These are phyloP conservation scores for Muraenolepis orangiensis DNA, from an alignment of 2,797 vertebrate species.

Conservation along the genomic window DNA sequence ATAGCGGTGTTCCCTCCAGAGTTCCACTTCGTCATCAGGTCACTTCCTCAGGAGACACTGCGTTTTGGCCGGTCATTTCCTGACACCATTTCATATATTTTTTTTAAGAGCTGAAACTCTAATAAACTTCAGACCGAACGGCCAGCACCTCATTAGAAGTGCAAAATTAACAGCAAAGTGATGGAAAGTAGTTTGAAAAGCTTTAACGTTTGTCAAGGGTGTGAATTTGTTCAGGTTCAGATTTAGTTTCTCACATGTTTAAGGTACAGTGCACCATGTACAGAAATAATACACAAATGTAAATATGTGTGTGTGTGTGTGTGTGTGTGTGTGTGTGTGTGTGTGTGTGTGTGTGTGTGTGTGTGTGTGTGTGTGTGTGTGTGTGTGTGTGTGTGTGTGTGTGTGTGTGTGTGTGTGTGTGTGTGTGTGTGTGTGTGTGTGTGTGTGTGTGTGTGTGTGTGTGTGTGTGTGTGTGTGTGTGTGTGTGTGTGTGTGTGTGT, in stretches of 20 bases:
- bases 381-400: not conserved
- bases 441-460: slow-evolving; percentile 3
- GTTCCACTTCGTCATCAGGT: not conserved
- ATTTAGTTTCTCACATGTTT: too few species aligned
- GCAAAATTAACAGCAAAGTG: too few species aligned
- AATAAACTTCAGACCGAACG: not conserved
- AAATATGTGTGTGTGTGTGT: too few species aligned
- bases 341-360: too few species aligned
- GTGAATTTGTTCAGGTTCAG: too few species aligned
- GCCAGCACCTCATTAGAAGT: not conserved
- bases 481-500: slow-evolving; percentile 4
- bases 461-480: not conserved
- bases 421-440: slow-evolving; percentile 3
- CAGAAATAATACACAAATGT: too few species aligned
- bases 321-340: too few species aligned
- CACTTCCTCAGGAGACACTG: not conserved
- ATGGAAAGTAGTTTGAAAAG: not conserved
- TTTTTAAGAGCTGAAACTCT: not conserved
- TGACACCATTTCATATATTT: not conserved
- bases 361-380: too few species aligned
- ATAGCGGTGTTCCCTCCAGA: not conserved
- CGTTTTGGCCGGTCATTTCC: not conserved
- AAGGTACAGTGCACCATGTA: too few species aligned
- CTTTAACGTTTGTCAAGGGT: too few species aligned
- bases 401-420: slow-evolving; percentile 3